A percentile compares a stretch with the other conserved stretches of the same genome.
Conservation (phyloP, 2,113 vertebrate species). For the Callionymus lyra region DNA sequence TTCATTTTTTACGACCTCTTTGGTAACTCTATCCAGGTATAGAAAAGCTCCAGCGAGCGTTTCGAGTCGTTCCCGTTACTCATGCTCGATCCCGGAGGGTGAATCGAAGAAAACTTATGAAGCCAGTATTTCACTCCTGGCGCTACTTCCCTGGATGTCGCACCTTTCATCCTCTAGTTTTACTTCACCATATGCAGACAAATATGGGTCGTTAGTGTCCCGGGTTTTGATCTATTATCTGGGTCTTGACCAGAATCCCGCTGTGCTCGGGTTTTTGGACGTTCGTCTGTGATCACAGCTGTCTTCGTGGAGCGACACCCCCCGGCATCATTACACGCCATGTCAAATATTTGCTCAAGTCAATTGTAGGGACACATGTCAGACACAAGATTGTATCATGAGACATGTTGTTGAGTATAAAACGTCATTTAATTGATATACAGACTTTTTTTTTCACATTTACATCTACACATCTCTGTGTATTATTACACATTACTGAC, state of each 20-base stretch:
- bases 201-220: constrained; percentile 16
- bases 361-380: constrained; percentile 35
- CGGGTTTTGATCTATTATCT: constrained; percentile 16
- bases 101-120: constrained; percentile 25
- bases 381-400: constrained; percentile 8
- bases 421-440: constrained; percentile 21
- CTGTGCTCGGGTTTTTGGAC: constrained; percentile 3
- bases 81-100: constrained; percentile 5
- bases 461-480: constrained; percentile 24
- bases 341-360: constrained; percentile 50
- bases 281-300: constrained; percentile 26
- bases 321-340: constrained; percentile 34
- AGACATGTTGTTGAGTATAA: constrained; percentile 21
- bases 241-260: constrained; percentile 10
- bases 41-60: too few species aligned
- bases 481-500: constrained; percentile 31
- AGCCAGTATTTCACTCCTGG: constrained; percentile 26
- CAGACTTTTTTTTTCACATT: constrained; percentile 18
- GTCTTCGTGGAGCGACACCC: constrained; percentile 8
- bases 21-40: too few species aligned
- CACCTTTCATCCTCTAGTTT: constrained; percentile 1
- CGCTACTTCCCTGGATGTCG: constrained; percentile 6
- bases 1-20: too few species aligned
- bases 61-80: too few species aligned
- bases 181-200: constrained; percentile 14